These are phyloP conservation scores for Macroglossus sobrinus DNA, from an alignment of 2,113 vertebrate species.

Conservation along the genomic window DNA sequence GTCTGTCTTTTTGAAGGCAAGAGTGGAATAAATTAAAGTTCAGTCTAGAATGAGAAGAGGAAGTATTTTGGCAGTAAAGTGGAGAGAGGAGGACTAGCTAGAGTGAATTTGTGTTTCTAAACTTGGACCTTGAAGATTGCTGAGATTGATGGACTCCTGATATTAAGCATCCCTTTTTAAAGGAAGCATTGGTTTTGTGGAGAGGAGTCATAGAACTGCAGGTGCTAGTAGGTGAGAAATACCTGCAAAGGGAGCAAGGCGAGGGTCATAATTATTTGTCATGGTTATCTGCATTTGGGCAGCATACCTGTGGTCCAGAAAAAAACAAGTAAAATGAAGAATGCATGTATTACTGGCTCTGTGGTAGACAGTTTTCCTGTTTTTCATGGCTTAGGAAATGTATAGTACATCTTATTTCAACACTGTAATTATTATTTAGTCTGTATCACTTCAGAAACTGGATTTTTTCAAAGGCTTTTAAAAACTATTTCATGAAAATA, in stretches of 20 bases:
- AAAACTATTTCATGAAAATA: not conserved
- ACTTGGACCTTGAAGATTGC: not conserved
- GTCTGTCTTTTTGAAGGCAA: not conserved
- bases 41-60: not conserved
- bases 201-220: not conserved
- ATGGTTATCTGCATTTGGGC: not conserved
- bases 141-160: not conserved
- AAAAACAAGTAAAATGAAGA: not conserved
- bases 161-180: not conserved
- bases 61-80: not conserved
- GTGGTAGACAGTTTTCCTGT: not conserved
- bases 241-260: not conserved
- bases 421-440: not conserved
- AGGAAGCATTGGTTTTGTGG: not conserved
- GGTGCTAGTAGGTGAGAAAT: not conserved
- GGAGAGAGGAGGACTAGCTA: not conserved
- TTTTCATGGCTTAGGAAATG: not conserved
- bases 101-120: slow-evolving; percentile 5
- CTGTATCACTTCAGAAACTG: not conserved
- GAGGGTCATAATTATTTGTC: not conserved
- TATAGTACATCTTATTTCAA: not conserved
- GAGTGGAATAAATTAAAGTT: not conserved
- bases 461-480: not conserved
- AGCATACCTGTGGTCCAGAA: not conserved
- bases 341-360: not conserved